phyloP scores from a whole-genome alignment of 2,888 invertebrate species.

The Amphipyra berbera region DNA sequence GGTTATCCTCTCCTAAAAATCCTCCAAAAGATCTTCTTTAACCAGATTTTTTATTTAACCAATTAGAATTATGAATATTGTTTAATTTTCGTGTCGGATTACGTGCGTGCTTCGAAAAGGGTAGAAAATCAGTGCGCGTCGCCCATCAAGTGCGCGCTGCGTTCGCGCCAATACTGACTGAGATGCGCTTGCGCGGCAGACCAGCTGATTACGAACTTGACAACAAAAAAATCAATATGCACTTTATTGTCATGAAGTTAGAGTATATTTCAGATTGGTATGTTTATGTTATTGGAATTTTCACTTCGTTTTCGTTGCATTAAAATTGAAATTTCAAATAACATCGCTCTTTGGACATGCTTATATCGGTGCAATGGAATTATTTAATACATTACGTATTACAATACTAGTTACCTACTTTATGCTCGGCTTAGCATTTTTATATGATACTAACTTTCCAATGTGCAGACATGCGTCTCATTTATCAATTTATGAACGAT shows the following conservation, averaged over 20 bases:
- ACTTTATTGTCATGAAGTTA: constrained; percentile 29
- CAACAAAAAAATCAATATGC: constrained; percentile 53
- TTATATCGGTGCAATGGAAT: constrained; percentile 29
- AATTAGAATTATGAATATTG: not conserved
- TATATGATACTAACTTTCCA: constrained; percentile 20
- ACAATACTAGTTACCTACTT: constrained; percentile 4
- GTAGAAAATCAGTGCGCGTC: constrained; percentile 63
- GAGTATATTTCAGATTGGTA: constrained; percentile 26
- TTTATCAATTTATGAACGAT: not conserved
- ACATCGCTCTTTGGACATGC: constrained; percentile 25
- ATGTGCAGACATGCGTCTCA: constrained; percentile 8
- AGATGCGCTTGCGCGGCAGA: constrained; percentile 60
- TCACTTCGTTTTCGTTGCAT: constrained; percentile 58
- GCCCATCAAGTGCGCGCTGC: constrained; percentile 69
- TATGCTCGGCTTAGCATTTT: constrained; percentile 8
- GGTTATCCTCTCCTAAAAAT: constrained; percentile 11
- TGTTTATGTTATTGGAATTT: constrained; percentile 36
- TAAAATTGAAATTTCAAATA: constrained; percentile 50
- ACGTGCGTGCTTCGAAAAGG: constrained; percentile 55
- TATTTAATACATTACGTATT: constrained; percentile 37
- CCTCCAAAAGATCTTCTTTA: constrained; percentile 1
- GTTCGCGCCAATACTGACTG: constrained; percentile 81
- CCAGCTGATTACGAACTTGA: constrained; percentile 74
- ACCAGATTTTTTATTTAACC: constrained; percentile 1
- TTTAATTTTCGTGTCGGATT: constrained; percentile 43